Conservation (phyloP, 2,888 invertebrate genomes). For the Loripinus fragilis region DNA sequence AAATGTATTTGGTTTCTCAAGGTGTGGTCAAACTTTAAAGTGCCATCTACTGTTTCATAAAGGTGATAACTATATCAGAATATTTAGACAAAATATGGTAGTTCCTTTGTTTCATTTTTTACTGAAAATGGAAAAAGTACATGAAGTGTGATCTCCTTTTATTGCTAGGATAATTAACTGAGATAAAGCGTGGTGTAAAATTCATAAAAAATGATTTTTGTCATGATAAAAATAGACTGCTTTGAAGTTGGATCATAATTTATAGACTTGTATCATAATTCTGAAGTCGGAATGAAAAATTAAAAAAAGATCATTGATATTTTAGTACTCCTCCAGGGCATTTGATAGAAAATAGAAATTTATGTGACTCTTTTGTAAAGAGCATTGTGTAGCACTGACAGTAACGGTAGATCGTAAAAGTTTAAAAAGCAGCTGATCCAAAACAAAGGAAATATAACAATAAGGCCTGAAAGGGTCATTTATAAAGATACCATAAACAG, state of each 20-base stretch:
- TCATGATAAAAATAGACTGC: constrained; percentile 4
- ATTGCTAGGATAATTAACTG: background rate
- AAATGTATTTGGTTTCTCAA: too few relatives aligned
- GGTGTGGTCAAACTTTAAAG: too few relatives aligned
- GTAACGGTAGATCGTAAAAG: background rate
- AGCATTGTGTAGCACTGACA: background rate
- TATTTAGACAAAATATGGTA: too few relatives aligned
- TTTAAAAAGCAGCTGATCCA: background rate
- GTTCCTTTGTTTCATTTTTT: background rate
- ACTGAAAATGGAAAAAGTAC: background rate
- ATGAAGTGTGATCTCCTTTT: background rate
- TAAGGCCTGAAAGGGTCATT: too few relatives aligned
- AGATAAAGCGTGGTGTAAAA: background rate
- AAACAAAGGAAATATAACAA: background rate
- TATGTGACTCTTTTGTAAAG: background rate
- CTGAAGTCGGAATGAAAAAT: background rate
- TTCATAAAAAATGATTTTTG: constrained; percentile 16
- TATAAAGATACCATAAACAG: too few relatives aligned
- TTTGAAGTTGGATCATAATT: constrained; percentile 16
- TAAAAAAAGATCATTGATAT: constrained; percentile 19
- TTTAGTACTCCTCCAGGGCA: constrained; percentile 10
- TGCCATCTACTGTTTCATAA: too few relatives aligned
- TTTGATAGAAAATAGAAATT: background rate
- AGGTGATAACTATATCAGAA: too few relatives aligned
- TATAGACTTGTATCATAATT: constrained; percentile 7